These are phyloP conservation scores for Oncopodura yosiiana DNA, from an alignment of 1,140 invertebrate genomes.

Conservation along the genomic window DNA sequence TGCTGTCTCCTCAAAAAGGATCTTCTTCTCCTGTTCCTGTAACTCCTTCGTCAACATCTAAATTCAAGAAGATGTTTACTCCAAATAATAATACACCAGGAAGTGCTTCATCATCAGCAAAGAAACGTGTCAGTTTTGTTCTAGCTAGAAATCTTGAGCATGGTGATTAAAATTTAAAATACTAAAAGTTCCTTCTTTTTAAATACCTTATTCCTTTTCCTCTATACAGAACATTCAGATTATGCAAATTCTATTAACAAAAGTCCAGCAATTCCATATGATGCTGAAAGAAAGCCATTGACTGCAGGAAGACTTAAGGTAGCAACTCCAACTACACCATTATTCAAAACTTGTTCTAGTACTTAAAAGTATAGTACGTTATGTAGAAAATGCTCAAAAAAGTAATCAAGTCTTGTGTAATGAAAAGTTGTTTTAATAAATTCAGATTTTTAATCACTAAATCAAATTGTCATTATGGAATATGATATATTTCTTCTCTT, in stretches of 20 bases:
- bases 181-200: background rate
- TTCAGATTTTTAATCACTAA: no score
- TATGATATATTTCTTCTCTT: no score
- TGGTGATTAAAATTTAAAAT: conserved; percentile 12
- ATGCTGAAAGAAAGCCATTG: conserved; percentile 56
- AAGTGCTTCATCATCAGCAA: background rate
- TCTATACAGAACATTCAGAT: conserved; percentile 42
- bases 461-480: no score
- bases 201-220: conserved; percentile 3
- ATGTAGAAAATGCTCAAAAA: no score
- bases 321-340: no score
- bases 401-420: no score
- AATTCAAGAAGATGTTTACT: background rate
- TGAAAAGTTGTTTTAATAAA: no score
- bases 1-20: background rate
- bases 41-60: background rate
- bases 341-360: no score
- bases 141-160: conserved; percentile 27
- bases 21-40: background rate
- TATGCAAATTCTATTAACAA: conserved; percentile 55
- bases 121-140: conserved; percentile 27
- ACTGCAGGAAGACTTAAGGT: no score
- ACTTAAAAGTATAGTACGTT: no score
- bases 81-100: background rate
- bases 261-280: conserved; percentile 62